Conservation (phyloP, 2,113 vertebrate genomes). For the Ophiodon elongatus region DNA sequence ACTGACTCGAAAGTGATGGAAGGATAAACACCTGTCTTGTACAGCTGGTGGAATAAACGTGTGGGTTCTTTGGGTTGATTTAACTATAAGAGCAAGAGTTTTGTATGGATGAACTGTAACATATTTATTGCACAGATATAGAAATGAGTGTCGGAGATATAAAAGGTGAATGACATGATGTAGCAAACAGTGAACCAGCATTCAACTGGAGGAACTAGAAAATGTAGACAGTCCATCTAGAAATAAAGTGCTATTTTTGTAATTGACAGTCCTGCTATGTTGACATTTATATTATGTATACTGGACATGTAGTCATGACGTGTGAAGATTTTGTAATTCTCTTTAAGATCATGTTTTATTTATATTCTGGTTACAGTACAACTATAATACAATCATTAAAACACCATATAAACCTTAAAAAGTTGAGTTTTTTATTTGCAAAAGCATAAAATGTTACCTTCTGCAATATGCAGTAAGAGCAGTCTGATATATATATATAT, state of each 20-base stretch:
- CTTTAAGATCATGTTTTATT: slow-evolving; percentile 33
- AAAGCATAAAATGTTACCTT: background rate
- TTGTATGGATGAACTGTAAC: slow-evolving; percentile 15
- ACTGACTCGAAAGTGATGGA: slow-evolving; percentile 3
- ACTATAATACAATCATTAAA: slow-evolving; percentile 48
- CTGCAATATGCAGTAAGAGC: slow-evolving; percentile 21
- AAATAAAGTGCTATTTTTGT: slow-evolving; percentile 36
- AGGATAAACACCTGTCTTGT: slow-evolving; percentile 13
- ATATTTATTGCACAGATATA: slow-evolving; percentile 22
- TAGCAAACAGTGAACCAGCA: slow-evolving; percentile 8
- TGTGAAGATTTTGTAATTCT: slow-evolving; percentile 23
- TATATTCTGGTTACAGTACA: slow-evolving; percentile 32
- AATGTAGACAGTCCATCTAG: background rate
- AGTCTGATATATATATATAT: slow-evolving; percentile 1
- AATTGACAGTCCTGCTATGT: slow-evolving; percentile 14
- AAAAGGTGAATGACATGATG: slow-evolving; percentile 2
- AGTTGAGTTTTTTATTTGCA: slow-evolving; percentile 15
- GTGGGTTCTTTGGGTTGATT: background rate
- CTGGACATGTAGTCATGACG: slow-evolving; percentile 13
- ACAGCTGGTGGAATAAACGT: slow-evolving; percentile 23
- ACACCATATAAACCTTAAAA: slow-evolving; percentile 23
- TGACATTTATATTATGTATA: slow-evolving; percentile 10
- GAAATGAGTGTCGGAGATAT: background rate
- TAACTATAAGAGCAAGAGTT: background rate
- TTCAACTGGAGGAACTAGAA: slow-evolving; percentile 1